Conservation (phyloP, 2,888 invertebrate species). For the Icerya purchasi region DNA sequence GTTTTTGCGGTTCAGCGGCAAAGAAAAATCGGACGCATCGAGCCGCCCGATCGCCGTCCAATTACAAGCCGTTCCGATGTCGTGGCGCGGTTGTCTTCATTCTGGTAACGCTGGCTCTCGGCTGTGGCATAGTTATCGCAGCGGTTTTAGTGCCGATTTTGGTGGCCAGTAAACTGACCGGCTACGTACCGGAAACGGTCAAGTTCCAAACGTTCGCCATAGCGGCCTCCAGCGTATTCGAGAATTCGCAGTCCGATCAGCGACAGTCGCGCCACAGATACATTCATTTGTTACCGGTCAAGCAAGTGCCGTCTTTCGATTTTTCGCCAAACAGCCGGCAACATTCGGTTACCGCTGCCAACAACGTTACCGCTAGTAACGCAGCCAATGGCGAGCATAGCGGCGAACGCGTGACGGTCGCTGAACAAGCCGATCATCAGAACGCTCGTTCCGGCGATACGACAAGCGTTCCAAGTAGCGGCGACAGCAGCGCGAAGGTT, state of each 20-base stretch:
- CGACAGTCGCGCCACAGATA: background rate
- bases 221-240: constrained; percentile 15
- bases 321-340: too few species aligned
- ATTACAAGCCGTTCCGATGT: constrained; percentile 12
- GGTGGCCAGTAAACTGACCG: constrained; percentile 23
- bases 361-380: too few species aligned
- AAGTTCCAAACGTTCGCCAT: constrained; percentile 20
- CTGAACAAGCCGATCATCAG: too few species aligned
- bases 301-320: too few species aligned
- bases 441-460: too few species aligned
- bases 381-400: too few species aligned
- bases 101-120: constrained; percentile 20
- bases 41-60: too few species aligned
- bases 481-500: too few species aligned
- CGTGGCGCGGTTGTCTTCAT: constrained; percentile 22
- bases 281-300: background rate
- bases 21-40: background rate
- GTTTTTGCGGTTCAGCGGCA: background rate
- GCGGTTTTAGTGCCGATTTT: constrained; percentile 23
- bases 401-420: too few species aligned
- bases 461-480: too few species aligned
- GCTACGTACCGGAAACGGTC: constrained; percentile 20
- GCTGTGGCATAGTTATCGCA: constrained; percentile 21
- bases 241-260: background rate
- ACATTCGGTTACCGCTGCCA: too few species aligned